phyloP scores from a whole-genome alignment of 1,140 invertebrate species.

The Coenobita brevimanus region DNA sequence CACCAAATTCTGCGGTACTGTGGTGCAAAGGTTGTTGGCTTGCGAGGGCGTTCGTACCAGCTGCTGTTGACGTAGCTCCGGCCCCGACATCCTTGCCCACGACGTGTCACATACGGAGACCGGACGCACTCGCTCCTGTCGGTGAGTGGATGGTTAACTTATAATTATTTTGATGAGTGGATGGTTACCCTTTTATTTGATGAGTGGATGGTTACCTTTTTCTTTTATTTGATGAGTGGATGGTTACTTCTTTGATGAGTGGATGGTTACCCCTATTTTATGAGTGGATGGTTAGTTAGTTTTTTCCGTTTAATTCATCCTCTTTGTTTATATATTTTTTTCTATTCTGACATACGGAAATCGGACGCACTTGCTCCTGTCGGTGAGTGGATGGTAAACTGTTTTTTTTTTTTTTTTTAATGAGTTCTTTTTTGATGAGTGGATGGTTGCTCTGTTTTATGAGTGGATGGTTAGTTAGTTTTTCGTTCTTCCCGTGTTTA shows the following conservation, averaged over 20 bases:
- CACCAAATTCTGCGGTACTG: slow-evolving; percentile 81
- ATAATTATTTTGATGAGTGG: neutral
- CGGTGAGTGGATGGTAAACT: neutral
- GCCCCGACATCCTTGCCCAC: slow-evolving; percentile 69
- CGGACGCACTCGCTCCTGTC: slow-evolving; percentile 57
- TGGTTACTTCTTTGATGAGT: neutral
- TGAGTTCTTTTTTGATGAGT: neutral
- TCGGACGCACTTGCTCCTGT: slow-evolving; percentile 58
- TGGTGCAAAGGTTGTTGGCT: slow-evolving; percentile 78
- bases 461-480: too few species aligned
- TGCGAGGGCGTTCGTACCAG: slow-evolving; percentile 84
- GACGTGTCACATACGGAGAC: slow-evolving; percentile 67
- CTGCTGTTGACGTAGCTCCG: slow-evolving; percentile 73
- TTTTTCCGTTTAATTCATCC: too few species aligned
- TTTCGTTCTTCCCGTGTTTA: neutral
- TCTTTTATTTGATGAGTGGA: neutral
- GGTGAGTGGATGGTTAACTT: neutral
- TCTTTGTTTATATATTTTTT: neutral
- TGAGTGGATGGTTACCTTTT: neutral
- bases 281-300: too few species aligned
- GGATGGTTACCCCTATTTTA: too few species aligned
- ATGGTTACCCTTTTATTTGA: neutral
- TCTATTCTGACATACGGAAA: slow-evolving; percentile 52
- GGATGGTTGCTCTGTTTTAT: too few species aligned
- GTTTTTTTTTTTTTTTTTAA: neutral